Evolutionary conservation across 2,113 vertebrate species (phyloP).

Genomic region (Myrmecophaga tridactyla): DNA sequence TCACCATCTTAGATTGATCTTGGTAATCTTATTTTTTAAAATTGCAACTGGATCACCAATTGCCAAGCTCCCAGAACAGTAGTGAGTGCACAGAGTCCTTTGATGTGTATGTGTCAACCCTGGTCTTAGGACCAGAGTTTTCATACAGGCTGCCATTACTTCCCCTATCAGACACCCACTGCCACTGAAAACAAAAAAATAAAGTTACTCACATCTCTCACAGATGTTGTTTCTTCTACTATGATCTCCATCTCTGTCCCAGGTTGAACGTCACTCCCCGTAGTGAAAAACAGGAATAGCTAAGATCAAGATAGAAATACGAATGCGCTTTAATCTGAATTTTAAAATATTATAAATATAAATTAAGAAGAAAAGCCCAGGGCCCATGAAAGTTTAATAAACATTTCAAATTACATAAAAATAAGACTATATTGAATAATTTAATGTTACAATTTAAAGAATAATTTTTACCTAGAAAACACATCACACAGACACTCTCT

Average conservation of each 20-base stretch:
- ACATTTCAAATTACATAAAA: not conserved
- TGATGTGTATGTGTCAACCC: not conserved
- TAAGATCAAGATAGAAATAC: conserved; percentile 70
- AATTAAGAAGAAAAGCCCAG: not conserved
- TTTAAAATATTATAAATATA: not conserved
- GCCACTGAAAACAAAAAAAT: not conserved
- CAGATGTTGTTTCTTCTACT: conserved; percentile 87
- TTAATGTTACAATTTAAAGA: not conserved
- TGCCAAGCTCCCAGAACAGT: not conserved
- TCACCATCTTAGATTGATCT: too few species aligned
- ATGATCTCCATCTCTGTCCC: conserved; percentile 90
- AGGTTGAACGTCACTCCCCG: conserved; percentile 83
- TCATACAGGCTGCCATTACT: not conserved
- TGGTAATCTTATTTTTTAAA: conserved; percentile 4
- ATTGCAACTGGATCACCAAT: not conserved
- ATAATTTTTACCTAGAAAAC: not conserved
- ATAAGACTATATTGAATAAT: not conserved
- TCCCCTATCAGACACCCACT: not conserved
- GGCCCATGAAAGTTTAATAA: not conserved
- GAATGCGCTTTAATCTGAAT: not conserved
- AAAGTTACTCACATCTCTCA: conserved; percentile 87
- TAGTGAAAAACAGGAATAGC: conserved; percentile 91
- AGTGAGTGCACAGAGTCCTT: not conserved
- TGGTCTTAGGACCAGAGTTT: not conserved
- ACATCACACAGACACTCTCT: not conserved